Evolutionary conservation across 2,888 invertebrate genomes (phyloP).

Genomic region (Drosophila fungiperda): DNA sequence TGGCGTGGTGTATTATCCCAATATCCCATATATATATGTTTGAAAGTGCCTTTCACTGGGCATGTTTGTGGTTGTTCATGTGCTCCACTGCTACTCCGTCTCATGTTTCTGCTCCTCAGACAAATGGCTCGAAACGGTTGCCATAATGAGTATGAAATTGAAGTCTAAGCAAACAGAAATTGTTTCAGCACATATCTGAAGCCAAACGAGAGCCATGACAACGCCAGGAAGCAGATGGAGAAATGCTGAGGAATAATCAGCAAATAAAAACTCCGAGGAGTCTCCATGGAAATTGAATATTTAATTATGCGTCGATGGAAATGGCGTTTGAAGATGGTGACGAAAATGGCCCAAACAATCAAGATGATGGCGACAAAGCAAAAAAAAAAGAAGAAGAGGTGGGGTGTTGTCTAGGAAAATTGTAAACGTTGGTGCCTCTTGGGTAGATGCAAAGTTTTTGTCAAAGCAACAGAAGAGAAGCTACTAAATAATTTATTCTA

Average conservation of each 20-base stretch:
- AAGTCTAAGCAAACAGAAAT: constrained; percentile 73
- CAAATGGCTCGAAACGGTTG: constrained; percentile 39
- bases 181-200: constrained; percentile 58
- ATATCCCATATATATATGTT: constrained; percentile 15
- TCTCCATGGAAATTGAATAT: constrained; percentile 72
- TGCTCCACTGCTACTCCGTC: neutral
- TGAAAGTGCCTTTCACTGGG: constrained; percentile 22
- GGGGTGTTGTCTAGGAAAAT: constrained; percentile 46
- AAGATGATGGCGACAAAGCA: constrained; percentile 15
- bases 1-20: constrained; percentile 34
- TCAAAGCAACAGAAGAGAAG: constrained; percentile 36
- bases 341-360: constrained; percentile 60
- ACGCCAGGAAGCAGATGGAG: constrained; percentile 1
- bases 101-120: constrained; percentile 16
- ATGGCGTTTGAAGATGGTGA: constrained; percentile 67
- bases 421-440: constrained; percentile 34
- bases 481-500: constrained; percentile 73
- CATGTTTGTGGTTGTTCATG: constrained; percentile 10
- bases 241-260: constrained; percentile 41
- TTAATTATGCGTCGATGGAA: constrained; percentile 72
- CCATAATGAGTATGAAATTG: constrained; percentile 75
- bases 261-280: constrained; percentile 49
- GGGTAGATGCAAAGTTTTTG: constrained; percentile 39
- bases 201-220: neutral
- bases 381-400: neutral